Evolutionary conservation across 1,140 invertebrate genomes (phyloP), one percentile per base, ranked within the genome.

Genomic region (Diachasma alloeum): DNA sequence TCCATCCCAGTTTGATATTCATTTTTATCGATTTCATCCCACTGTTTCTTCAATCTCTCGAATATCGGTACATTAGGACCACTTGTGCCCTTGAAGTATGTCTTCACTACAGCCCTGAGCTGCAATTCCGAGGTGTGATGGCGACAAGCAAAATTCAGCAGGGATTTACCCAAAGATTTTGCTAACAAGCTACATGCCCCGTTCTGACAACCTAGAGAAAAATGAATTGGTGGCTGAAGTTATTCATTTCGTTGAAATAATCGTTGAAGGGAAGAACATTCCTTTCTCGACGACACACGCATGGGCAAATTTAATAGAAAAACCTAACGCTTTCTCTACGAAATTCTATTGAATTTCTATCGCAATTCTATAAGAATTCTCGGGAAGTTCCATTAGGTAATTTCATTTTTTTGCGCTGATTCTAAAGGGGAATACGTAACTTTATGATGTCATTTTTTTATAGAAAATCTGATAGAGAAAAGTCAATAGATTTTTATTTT

Each of bases 161-260:
- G 17, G 24, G 15, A 11, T 31, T 17, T 56, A 15, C 19, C 44
- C 17, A 53, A 48, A 4, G 71, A 76, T 78, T 3, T 11, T 15
- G 46, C 19, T 46, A 19, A 72, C 68, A 31, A 72, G 74, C 24
- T 76, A 77, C 70, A 71, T 75, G 42, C 79, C 74, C 39, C 56
- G 13, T 19, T 5, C 4, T 59, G 17, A 11, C 17, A 17, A 9
- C 56, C 56, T 59, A 59, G 17, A 26, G 9, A 24, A 59, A 59
- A 59, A n/a, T 48, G 44, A 11, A 48, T 48, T n/a, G 3, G n/a
- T 48, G 10, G 13, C 44, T 4, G 4, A 9, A 4, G 36, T 37
- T 37, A 9, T 37, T 37, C 36, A 37, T 37, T 37, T 9, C 36
- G 36, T 37, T 37, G 36, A 37, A 37, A 37, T 37, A 37, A 4